phyloP scores from a whole-genome alignment of 2,888 invertebrate species.

The Cantharis lateralis region DNA sequence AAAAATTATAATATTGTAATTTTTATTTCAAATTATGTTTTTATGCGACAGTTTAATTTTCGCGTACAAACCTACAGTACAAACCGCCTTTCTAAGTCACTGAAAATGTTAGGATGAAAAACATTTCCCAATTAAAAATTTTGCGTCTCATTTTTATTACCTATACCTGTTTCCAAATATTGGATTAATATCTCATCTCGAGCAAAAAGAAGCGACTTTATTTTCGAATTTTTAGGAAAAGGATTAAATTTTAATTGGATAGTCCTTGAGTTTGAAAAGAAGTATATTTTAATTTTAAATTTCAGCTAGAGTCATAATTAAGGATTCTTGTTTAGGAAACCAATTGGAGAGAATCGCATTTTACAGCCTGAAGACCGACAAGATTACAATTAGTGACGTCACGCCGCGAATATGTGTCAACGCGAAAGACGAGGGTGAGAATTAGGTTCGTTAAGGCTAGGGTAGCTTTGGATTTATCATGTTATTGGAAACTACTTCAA shows the following conservation, averaged over 20 bases:
- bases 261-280: neutral
- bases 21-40: too few species aligned
- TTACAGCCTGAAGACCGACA: constrained; percentile 32
- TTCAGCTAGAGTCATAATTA: constrained; percentile 10
- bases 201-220: neutral
- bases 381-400: constrained; percentile 45
- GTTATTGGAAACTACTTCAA: constrained; percentile 42
- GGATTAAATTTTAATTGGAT: neutral
- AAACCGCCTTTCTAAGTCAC: too few species aligned
- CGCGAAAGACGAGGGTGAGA: constrained; percentile 38
- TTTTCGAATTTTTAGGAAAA: neutral
- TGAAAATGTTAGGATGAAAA: too few species aligned
- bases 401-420: constrained; percentile 44
- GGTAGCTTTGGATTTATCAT: constrained; percentile 39
- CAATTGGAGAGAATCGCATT: constrained; percentile 14
- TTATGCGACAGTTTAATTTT: too few species aligned
- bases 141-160: neutral
- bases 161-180: neutral
- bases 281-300: neutral
- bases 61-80: too few species aligned
- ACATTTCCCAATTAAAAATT: too few species aligned
- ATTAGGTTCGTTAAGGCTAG: constrained; percentile 42
- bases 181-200: neutral
- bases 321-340: constrained; percentile 20
- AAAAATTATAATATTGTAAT: too few species aligned